Base-by-base conservation (phyloP, 2,797 vertebrate genomes). In the Odontamblyopus rebecca region DNA sequence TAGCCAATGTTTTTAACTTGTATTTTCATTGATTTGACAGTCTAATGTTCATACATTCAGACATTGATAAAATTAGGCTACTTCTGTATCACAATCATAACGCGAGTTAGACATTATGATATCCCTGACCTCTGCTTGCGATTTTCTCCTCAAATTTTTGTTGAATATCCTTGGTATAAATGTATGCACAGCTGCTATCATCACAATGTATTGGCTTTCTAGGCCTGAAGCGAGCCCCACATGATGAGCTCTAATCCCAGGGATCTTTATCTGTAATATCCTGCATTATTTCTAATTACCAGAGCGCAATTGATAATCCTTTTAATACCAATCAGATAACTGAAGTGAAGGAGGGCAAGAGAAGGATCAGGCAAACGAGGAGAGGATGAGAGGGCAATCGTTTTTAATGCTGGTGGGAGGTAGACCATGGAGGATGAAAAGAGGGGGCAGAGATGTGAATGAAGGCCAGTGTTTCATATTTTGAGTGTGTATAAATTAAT, bases 181-280 rank as follows among this genome's bases (percentile, higher is more conserved):
- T 54, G 54, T 57, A 54, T 13, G 23, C 23, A 79, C 83, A 90
- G 83, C 86, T 76, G 74, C 76, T 70, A 80, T 79, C 76, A 89
- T 91, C 76, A 89, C 83, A 86, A 85, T 12, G 67, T 78, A 72
- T 82, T 80, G 76, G 60, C 85, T 81, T 71, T 86, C 85, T 88
- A 82, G 88, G 83, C 88, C 86, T 68, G 73, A 80, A 89, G 85
- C 77, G 76, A 88, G 77, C 76, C 77, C 73, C 67, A 84, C 77
- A 86, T 90, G 88, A 90, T 91, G 80, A 91, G 86, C 85, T 88
- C 91, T 89, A 93, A 93, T 92, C 88, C 87, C 72, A 63, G 75
- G 79, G 90, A 93, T 93, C 89, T 86, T 83, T 90, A 92, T 91
- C 85, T 86, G 91, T 92, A 92, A 93, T 90, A 87, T 78, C 77